Percentiles rank a stretch among this genome's conserved stretches.
Evolutionary conservation across 2,888 invertebrate species (phyloP).

Genomic region (Chironomus tentans): DNA sequence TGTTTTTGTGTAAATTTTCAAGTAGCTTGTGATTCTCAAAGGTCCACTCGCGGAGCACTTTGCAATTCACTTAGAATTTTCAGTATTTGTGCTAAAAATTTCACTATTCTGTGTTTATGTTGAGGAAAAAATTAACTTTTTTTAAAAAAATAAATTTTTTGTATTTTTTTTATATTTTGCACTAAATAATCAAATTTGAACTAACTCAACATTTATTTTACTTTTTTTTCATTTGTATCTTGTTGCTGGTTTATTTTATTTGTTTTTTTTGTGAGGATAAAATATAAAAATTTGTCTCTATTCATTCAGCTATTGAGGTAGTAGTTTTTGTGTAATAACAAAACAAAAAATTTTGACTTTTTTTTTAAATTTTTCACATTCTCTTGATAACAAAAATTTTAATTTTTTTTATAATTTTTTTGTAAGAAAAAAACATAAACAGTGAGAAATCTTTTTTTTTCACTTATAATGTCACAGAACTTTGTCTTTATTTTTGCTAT

Average conservation of each 20-base stretch:
- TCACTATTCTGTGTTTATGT: neutral
- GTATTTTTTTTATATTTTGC: neutral
- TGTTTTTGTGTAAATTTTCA: too few species aligned
- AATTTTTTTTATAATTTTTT: neutral
- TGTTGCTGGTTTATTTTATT: neutral
- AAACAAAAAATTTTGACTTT: neutral
- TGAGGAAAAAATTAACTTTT: neutral
- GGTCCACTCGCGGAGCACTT: too few species aligned
- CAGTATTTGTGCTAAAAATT: too few species aligned
- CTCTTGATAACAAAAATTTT: too few species aligned
- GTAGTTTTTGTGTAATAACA: slow-evolving; percentile 3
- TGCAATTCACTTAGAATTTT: too few species aligned
- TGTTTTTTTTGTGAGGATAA: neutral
- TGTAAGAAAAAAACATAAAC: neutral
- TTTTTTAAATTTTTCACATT: neutral
- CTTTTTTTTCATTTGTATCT: neutral
- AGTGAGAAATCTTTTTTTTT: neutral
- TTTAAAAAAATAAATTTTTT: neutral
- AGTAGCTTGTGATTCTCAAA: too few species aligned
- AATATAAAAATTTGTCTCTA: slow-evolving; percentile 1
- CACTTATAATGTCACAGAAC: neutral
- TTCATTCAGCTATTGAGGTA: neutral
- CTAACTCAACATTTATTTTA: neutral
- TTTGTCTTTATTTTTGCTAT: neutral
- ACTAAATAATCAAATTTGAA: slow-evolving; percentile 1